Evolutionary conservation across 2,113 vertebrate species (phyloP).

Genomic region (Tretioscincus oriximinensis): DNA sequence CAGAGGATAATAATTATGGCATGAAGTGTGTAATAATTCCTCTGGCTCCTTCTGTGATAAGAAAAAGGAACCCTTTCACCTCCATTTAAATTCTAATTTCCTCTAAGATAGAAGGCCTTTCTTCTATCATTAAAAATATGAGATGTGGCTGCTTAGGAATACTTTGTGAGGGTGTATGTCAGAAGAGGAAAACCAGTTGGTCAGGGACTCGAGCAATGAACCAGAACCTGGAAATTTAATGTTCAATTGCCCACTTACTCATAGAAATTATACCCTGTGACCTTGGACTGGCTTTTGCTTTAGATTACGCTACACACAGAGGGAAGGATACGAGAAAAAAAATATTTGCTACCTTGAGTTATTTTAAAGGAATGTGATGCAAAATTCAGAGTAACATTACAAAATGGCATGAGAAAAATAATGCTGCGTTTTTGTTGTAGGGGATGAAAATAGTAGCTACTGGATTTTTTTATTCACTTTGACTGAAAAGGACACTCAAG

Average conservation of each 20-base stretch:
- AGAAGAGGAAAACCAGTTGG: constrained; percentile 1
- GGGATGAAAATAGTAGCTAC: neutral
- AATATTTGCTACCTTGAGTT: too few species aligned
- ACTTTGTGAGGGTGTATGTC: constrained; percentile 27
- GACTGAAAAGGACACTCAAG: too few species aligned
- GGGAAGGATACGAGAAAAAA: too few species aligned
- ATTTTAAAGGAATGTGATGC: too few species aligned
- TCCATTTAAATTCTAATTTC: constrained; percentile 66
- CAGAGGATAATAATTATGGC: constrained; percentile 49
- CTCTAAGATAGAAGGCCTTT: constrained; percentile 58
- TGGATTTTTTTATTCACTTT: neutral
- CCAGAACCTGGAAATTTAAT: too few species aligned
- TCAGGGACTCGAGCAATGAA: too few species aligned
- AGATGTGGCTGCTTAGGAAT: constrained; percentile 41
- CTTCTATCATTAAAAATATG: constrained; percentile 29
- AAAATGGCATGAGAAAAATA: constrained; percentile 18
- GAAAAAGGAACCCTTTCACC: constrained; percentile 44
- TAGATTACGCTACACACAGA: too few species aligned
- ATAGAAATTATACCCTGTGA: too few species aligned
- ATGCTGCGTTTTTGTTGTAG: neutral
- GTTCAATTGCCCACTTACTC: too few species aligned
- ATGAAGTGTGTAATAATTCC: constrained; percentile 53
- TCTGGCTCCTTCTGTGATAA: constrained; percentile 45
- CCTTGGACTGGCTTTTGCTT: too few species aligned
- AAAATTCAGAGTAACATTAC: neutral